Conservation (phyloP, 37 sponge, comb jelly and placozoan species). For the Beroe forskalii region DNA sequence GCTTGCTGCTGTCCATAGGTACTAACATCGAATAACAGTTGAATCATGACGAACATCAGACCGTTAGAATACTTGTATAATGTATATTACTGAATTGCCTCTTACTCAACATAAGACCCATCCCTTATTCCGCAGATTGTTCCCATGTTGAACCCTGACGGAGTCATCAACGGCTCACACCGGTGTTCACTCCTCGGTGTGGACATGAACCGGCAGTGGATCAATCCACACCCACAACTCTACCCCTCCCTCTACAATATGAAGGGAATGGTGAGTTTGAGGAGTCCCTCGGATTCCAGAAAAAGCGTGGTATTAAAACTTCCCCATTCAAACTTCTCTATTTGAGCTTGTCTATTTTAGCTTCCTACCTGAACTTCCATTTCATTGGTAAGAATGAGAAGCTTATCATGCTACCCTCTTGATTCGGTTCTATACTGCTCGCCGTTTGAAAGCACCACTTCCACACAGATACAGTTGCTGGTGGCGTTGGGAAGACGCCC, state of each 20-base stretch:
- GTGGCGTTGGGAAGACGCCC: conserved; percentile 33
- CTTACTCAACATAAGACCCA: no score
- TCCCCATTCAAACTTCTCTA: not conserved
- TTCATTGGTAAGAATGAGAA: no score
- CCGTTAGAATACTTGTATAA: no score
- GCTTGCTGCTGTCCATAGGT: no score
- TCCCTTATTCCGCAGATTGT: conserved; percentile 64
- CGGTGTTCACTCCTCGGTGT: conserved; percentile 73
- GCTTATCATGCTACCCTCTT: no score
- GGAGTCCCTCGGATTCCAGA: no score
- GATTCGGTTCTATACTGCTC: no score
- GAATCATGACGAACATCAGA: no score
- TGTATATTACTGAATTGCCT: no score
- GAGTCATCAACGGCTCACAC: conserved; percentile 80
- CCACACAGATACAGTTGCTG: not conserved
- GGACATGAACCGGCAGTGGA: conserved; percentile 79
- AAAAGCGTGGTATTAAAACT: not conserved
- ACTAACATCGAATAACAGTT: no score
- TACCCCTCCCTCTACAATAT: conserved; percentile 81
- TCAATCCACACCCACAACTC: conserved; percentile 70
- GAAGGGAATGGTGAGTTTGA: conserved; percentile 67
- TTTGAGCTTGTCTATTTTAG: not conserved
- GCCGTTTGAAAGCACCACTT: not conserved
- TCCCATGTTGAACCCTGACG: conserved; percentile 90
- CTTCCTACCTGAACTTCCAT: not conserved